A percentile compares a stretch with the other conserved stretches of the same genome.
phyloP scores from a whole-genome alignment of 2,113 vertebrate species.

The Apteryx mantelli region DNA sequence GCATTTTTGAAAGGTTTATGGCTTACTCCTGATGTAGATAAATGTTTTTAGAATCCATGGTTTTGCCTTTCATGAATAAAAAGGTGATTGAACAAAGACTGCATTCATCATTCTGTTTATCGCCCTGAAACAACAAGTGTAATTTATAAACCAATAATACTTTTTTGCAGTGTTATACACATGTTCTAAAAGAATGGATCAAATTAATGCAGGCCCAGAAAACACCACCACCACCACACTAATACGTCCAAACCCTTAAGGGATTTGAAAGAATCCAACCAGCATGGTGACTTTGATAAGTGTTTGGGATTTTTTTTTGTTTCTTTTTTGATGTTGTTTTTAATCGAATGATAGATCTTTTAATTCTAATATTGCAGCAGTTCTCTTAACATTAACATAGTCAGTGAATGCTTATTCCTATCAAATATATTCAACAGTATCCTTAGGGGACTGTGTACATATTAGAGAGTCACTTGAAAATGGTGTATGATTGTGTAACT shows the following conservation, averaged over 20 bases:
- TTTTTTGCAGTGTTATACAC: conserved; percentile 74
- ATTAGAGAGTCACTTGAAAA: background rate
- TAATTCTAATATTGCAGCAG: background rate
- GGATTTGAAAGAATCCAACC: conserved; percentile 62
- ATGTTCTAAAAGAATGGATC: conserved; percentile 78
- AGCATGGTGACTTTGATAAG: conserved; percentile 43
- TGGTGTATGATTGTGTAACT: accelerated
- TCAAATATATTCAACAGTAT: background rate
- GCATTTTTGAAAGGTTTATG: conserved; percentile 81
- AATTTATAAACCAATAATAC: conserved; percentile 85
- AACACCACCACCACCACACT: conserved; percentile 45
- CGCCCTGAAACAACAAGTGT: conserved; percentile 79
- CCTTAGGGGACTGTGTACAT: accelerated
- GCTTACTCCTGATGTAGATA: conserved; percentile 82
- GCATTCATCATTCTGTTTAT: conserved; percentile 83
- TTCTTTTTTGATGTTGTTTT: background rate
- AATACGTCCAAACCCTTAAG: conserved; percentile 66
- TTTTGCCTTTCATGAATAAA: conserved; percentile 83
- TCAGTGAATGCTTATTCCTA: background rate
- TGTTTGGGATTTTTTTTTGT: background rate
- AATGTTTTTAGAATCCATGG: conserved; percentile 78
- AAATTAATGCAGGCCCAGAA: conserved; percentile 73
- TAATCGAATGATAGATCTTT: background rate
- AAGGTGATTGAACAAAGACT: conserved; percentile 81
- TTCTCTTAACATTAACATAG: conserved; percentile 5